Base-by-base conservation (phyloP, 2,888 invertebrate genomes). In the Lasiommata megera region DNA sequence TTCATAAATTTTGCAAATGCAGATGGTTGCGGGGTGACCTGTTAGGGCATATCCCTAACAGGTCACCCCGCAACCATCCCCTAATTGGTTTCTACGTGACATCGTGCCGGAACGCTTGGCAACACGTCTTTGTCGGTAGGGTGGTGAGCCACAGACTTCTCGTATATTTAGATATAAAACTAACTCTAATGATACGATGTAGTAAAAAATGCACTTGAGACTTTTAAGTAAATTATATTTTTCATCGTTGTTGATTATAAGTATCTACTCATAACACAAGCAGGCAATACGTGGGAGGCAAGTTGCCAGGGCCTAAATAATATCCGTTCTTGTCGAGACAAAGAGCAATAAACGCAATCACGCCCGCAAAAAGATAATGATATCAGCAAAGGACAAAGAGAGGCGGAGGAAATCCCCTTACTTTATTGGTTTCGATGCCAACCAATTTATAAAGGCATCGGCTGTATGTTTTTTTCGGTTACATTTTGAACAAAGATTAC, bases 291-390 rank as follows among this genome's bases (percentile, higher is more conserved):
- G 46, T 31, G 16, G 29, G 11, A 43, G 11, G 18, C 18, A 3
- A 28, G 28, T 38, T 14, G n/a, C 38, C 23, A n/a, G 37, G 14
- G 28, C 51, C n/a, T 38, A 28, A 38, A 46, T 40, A 51, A 51
- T 51, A 51, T 51, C 51, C 14, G 38, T 7, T 8, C 31, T 29
- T 23, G 28, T 17, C 48, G 48, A 48, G 54, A 58, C 54, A 44
- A 54, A 50, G 38, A 46, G 52, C 44, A 43, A 40, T 54, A 58
- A 58, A 50, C 43, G 38, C 50, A 55, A 50, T 59, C 44, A 36
- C 44, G 43, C 51, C 55, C 51, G 41, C 55, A 55, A 51, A 51
- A 58, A 58, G 55, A 55, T 59, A 59, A 59, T 55, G 16, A 38
- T 36, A 55, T 52, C 40, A 36, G 40, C 44, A 38, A 55, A 58